phyloP scores from a whole-genome alignment of 2,888 invertebrate species.

The Pristionchus arcanus region DNA sequence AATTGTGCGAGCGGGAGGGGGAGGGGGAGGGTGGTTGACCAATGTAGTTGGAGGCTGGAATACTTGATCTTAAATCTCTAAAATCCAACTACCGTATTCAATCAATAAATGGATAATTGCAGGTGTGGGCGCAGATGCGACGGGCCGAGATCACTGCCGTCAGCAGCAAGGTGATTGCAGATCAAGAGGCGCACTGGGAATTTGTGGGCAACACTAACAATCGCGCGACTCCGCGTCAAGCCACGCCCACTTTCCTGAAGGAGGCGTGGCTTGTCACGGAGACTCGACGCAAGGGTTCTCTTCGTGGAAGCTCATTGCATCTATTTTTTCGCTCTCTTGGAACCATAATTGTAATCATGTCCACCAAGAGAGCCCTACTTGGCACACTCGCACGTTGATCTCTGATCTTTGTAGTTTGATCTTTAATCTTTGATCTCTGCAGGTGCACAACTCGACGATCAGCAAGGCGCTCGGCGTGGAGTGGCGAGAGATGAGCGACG shows the following conservation, averaged over 20 bases:
- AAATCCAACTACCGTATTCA: not conserved
- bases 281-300: no score
- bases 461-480: constrained; percentile 61
- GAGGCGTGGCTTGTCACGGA: no score
- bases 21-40: no score
- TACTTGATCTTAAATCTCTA: not conserved
- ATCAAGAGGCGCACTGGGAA: not conserved
- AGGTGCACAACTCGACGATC: constrained; percentile 56
- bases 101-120: not conserved
- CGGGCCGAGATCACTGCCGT: constrained; percentile 63
- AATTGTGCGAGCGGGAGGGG: no score
- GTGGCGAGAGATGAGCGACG: constrained; percentile 63
- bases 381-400: not conserved
- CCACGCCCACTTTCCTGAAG: no score
- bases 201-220: not conserved
- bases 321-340: no score
- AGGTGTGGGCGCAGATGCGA: constrained; percentile 68
- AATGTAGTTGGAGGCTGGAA: no score
- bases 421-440: constrained; percentile 32
- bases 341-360: no score
- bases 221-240: no score
- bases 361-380: no score
- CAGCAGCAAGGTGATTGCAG: constrained; percentile 57
- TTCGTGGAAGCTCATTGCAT: no score
- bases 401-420: constrained; percentile 17